phyloP scores from a whole-genome alignment of 1,140 invertebrate species.

The Thaumatotibia leucotreta region DNA sequence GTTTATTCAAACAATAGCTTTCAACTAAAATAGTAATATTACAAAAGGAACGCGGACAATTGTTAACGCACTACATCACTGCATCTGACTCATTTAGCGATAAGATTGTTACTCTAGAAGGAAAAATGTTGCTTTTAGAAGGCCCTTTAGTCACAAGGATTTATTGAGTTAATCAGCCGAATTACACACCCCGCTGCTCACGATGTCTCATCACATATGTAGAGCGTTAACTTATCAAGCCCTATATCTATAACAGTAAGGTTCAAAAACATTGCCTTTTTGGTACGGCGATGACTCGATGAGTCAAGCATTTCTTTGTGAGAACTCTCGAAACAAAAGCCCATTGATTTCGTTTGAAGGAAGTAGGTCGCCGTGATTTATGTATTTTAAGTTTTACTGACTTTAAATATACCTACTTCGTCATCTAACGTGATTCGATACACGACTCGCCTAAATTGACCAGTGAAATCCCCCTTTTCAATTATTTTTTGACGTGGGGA shows the following conservation, averaged over 20 bases:
- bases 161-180: conserved; percentile 7
- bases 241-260: not conserved
- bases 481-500: no score
- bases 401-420: no score
- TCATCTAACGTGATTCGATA: no score
- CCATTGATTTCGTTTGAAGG: not conserved
- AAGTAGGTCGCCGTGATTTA: not conserved
- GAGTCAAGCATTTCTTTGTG: conserved; percentile 6
- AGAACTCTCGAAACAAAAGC: conserved; percentile 2
- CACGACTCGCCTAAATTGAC: no score
- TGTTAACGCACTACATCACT: not conserved
- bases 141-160: not conserved
- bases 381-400: not conserved
- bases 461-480: no score
- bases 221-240: not conserved
- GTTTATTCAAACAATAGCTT: not conserved
- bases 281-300: not conserved
- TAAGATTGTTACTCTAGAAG: not conserved
- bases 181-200: not conserved
- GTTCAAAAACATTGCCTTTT: not conserved
- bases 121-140: not conserved
- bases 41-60: not conserved
- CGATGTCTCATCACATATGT: not conserved
- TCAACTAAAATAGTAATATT: not conserved
- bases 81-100: not conserved